These are phyloP conservation scores for Pygoscelis antarcticus DNA, from an alignment of 2,113 vertebrate genomes.

Conservation along the genomic window DNA sequence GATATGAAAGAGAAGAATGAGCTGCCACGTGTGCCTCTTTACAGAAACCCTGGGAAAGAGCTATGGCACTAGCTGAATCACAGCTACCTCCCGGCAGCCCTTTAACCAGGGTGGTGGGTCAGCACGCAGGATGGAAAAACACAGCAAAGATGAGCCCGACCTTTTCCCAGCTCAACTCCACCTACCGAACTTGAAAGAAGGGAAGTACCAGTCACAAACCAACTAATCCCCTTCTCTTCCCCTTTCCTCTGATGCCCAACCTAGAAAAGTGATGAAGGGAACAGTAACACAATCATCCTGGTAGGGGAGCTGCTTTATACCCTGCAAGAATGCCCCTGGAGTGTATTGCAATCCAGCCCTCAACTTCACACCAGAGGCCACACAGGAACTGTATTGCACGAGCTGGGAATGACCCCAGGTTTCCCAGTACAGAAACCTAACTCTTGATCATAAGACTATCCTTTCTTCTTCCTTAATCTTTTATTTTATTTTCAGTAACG, in stretches of 20 bases:
- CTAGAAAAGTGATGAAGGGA: background rate
- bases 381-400: background rate
- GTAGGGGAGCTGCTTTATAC: background rate
- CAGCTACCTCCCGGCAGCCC: background rate
- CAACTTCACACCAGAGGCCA: background rate
- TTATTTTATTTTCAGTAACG: background rate
- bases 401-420: background rate
- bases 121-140: background rate
- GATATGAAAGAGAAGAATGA: background rate
- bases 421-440: background rate
- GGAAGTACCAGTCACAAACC: background rate
- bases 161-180: background rate
- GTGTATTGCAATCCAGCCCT: background rate
- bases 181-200: background rate
- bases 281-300: background rate
- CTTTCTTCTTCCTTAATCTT: background rate
- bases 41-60: background rate
- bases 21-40: background rate
- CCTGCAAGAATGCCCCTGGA: background rate
- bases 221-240: background rate
- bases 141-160: background rate
- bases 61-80: background rate
- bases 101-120: background rate
- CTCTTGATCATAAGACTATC: background rate
- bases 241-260: background rate